Evolutionary conservation across 2,888 invertebrate genomes (phyloP).

Genomic region (Dendrolimus pini): DNA sequence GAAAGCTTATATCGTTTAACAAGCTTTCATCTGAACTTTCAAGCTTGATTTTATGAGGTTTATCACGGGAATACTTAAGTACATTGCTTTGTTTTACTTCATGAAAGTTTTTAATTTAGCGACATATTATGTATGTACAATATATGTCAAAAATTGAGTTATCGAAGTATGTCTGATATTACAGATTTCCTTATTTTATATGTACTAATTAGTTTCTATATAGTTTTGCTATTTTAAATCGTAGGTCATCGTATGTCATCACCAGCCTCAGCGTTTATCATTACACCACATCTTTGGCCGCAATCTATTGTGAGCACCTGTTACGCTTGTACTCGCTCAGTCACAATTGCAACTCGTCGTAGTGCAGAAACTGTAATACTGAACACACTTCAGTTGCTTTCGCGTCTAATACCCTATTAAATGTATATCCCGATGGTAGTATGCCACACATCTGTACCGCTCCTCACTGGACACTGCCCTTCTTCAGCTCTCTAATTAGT

Average conservation of each 20-base stretch:
- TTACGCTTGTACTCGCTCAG: conserved; percentile 24
- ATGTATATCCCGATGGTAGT: conserved; percentile 24
- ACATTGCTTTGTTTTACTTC: no score
- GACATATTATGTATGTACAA: no score
- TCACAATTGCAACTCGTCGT: conserved; percentile 26
- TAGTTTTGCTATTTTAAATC: no score
- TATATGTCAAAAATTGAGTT: no score
- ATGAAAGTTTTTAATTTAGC: no score
- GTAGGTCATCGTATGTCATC: conserved; percentile 16
- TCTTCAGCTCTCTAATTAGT: conserved; percentile 9
- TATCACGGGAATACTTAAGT: no score
- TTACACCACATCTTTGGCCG: conserved; percentile 38
- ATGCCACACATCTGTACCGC: conserved; percentile 23
- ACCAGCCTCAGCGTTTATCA: conserved; percentile 17
- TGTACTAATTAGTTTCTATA: no score
- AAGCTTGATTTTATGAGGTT: no score
- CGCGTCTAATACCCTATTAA: conserved; percentile 31
- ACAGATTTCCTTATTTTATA: no score
- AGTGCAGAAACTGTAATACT: conserved; percentile 38
- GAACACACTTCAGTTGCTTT: conserved; percentile 46
- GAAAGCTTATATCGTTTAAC: no score
- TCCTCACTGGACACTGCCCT: conserved; percentile 29
- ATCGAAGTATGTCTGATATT: no score
- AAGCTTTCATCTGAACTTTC: no score
- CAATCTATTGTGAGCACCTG: conserved; percentile 41